Evolutionary conservation across 2,113 vertebrate genomes (phyloP).

Genomic region (Sapayoa aenigma): DNA sequence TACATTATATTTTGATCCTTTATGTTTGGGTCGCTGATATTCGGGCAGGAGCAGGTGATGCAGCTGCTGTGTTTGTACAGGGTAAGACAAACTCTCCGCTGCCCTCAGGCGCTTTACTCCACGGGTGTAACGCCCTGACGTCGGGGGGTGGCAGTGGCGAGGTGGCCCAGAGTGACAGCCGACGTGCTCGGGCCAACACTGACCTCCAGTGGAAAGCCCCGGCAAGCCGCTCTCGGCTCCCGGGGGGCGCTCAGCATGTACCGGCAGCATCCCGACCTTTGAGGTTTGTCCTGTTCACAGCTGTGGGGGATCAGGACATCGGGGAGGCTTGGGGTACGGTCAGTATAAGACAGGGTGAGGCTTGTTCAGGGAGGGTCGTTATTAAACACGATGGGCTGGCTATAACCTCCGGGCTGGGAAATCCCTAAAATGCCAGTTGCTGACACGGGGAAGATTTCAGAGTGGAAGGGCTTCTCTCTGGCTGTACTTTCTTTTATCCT

Average conservation of each 20-base stretch:
- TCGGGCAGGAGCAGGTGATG: neutral
- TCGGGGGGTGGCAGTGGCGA: neutral
- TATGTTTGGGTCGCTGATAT: rapidly evolving
- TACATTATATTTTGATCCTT: rapidly evolving
- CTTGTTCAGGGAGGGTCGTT: neutral
- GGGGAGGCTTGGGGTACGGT: neutral
- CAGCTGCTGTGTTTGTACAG: neutral
- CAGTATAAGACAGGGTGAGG: neutral
- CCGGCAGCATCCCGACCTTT: neutral
- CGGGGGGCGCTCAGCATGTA: rapidly evolving
- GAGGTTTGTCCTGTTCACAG: rapidly evolving
- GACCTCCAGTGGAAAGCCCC: slow-evolving; percentile 42
- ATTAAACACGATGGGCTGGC: neutral
- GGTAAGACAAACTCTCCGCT: rapidly evolving
- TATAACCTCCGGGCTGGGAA: neutral
- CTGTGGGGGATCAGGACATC: neutral
- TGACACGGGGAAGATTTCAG: neutral
- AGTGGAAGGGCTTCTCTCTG: neutral
- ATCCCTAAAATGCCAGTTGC: neutral
- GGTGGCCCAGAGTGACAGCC: neutral
- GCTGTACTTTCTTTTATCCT: neutral
- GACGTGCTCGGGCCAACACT: slow-evolving; percentile 28
- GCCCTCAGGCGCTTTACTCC: neutral
- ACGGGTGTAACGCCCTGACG: rapidly evolving
- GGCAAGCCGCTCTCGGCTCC: slow-evolving; percentile 10